A percentile compares a stretch with the other conserved stretches of the same genome.
phyloP scores from a whole-genome alignment of 2,797 vertebrate genomes.

The Pseudopleuronectes americanus region DNA sequence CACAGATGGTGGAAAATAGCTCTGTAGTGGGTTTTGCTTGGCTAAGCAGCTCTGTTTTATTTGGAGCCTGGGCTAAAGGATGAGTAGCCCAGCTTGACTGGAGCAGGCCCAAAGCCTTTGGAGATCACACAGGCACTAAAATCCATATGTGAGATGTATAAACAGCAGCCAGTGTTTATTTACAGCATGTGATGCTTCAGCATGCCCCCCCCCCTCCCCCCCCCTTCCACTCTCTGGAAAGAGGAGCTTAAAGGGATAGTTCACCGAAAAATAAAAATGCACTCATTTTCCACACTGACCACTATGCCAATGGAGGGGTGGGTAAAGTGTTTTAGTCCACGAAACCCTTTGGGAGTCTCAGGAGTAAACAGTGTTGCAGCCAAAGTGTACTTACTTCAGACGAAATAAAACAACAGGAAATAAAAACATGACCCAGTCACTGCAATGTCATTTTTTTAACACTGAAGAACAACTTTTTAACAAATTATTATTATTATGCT shows the following conservation, averaged over 20 bases:
- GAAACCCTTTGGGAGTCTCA: too few relatives aligned
- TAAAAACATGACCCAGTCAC: not conserved
- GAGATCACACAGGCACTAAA: conserved; percentile 78
- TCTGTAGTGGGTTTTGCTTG: conserved; percentile 83
- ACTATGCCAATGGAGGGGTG: too few relatives aligned
- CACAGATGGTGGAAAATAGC: conserved; percentile 84
- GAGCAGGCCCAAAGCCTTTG: conserved; percentile 69
- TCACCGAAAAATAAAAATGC: too few relatives aligned
- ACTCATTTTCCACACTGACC: conserved; percentile 13
- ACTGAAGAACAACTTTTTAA: not conserved
- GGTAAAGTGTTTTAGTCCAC: too few relatives aligned
- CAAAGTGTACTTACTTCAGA: too few relatives aligned
- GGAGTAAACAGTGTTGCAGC: too few relatives aligned
- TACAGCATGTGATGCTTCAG: conserved; percentile 67
- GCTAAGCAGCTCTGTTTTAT: conserved; percentile 81
- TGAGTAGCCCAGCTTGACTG: conserved; percentile 79
- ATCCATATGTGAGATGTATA: conserved; percentile 77
- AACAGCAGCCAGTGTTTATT: conserved; percentile 77
- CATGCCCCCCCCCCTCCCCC: conserved; percentile 12
- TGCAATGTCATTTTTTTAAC: not conserved
- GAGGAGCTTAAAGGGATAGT: conserved; percentile 6
- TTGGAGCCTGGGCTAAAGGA: conserved; percentile 86
- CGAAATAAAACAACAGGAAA: too few relatives aligned
- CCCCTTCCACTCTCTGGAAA: conserved; percentile 28
- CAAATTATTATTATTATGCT: conserved; percentile 10